These are phyloP conservation scores for Palloptera scutellata DNA, from an alignment of 2,888 invertebrate species.

Conservation along the genomic window DNA sequence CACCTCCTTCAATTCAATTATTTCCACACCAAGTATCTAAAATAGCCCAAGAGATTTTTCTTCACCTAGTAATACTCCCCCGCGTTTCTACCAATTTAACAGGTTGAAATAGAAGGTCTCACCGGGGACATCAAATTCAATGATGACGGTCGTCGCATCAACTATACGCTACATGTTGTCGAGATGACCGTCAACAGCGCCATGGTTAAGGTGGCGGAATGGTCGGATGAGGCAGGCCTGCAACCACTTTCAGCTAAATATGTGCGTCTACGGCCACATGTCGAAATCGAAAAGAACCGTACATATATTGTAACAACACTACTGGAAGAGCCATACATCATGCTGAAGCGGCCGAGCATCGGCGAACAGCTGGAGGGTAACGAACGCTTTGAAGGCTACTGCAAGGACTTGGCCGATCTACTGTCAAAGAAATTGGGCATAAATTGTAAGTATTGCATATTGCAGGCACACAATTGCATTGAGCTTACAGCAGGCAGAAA, in stretches of 20 bases:
- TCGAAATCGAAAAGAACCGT: constrained; percentile 80
- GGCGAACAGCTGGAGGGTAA: constrained; percentile 75
- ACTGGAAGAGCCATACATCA: constrained; percentile 88
- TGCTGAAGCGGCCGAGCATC: constrained; percentile 74
- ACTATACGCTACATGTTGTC: constrained; percentile 88
- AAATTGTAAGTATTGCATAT: constrained; percentile 73
- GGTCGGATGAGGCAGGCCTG: constrained; percentile 83
- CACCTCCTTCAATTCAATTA: too few species aligned
- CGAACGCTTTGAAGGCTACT: constrained; percentile 87
- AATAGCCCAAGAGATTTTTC: too few species aligned
- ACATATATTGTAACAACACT: constrained; percentile 89
- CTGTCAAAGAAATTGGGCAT: constrained; percentile 83
- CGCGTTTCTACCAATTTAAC: too few species aligned
- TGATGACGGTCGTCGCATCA: constrained; percentile 86
- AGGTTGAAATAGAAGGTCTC: constrained; percentile 90
- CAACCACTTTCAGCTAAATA: constrained; percentile 79
- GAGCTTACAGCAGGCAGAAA: background rate
- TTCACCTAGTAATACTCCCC: too few species aligned
- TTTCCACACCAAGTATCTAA: too few species aligned
- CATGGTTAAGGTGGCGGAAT: constrained; percentile 90
- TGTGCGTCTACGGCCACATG: constrained; percentile 74
- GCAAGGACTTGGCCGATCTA: constrained; percentile 87
- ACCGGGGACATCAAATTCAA: constrained; percentile 92
- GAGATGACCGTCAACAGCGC: constrained; percentile 95
- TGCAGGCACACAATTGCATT: background rate